phyloP scores from a whole-genome alignment of 2,797 vertebrate species.

The Coranthus polyacanthus region DNA sequence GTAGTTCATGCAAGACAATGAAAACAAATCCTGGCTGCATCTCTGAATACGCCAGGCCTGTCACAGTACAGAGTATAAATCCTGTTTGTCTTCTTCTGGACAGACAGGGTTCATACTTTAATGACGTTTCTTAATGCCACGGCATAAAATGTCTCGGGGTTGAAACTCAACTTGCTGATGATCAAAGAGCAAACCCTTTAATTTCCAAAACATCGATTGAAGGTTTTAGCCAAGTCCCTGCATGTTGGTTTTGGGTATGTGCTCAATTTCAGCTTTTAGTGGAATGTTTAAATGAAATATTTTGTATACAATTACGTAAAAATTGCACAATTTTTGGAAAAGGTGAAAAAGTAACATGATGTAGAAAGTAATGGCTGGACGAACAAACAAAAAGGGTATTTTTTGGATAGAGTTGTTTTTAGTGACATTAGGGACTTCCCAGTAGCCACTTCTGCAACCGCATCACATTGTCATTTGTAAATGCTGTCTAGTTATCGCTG shows the following conservation, averaged over 20 bases:
- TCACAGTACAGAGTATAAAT: slow-evolving; percentile 3
- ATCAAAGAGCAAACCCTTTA: slow-evolving; percentile 55
- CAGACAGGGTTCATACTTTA: background rate
- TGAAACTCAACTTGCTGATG: slow-evolving; percentile 22
- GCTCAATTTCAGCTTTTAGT: slow-evolving; percentile 37
- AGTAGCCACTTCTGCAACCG: slow-evolving; percentile 39
- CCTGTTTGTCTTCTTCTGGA: background rate
- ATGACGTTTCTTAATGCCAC: slow-evolving; percentile 17
- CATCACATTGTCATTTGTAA: slow-evolving; percentile 47
- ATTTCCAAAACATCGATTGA: slow-evolving; percentile 23
- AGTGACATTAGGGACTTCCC: slow-evolving; percentile 50
- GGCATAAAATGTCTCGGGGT: slow-evolving; percentile 12
- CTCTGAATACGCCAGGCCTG: slow-evolving; percentile 29
- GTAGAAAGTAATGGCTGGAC: slow-evolving; percentile 46
- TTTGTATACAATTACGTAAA: slow-evolving; percentile 65
- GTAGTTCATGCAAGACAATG: slow-evolving; percentile 18
- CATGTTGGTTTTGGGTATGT: slow-evolving; percentile 56
- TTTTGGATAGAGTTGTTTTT: slow-evolving; percentile 63
- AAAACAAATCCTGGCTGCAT: slow-evolving; percentile 31
- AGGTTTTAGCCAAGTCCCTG: slow-evolving; percentile 24
- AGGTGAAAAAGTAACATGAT: slow-evolving; percentile 37
- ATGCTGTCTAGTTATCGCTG: slow-evolving; percentile 54
- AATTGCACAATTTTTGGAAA: slow-evolving; percentile 75
- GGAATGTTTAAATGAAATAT: slow-evolving; percentile 73
- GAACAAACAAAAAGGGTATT: slow-evolving; percentile 73